Percentiles rank a stretch among this genome's conserved stretches.
These are phyloP conservation scores for Pseudoips prasinana DNA, from an alignment of 2,888 invertebrate species.

Conservation along the genomic window DNA sequence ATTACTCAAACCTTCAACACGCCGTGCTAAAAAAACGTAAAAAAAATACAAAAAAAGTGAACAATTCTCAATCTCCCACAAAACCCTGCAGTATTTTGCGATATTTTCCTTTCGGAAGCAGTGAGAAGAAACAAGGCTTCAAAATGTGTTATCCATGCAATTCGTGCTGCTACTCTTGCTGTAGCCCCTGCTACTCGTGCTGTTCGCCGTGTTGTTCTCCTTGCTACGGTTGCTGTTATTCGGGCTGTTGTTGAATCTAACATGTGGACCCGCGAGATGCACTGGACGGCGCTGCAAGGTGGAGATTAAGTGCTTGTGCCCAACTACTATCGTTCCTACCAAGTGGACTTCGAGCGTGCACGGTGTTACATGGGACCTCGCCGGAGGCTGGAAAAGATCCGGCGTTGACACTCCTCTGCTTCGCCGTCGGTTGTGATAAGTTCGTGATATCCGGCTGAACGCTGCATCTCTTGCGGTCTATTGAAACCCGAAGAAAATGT, in stretches of 20 bases:
- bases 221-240: constrained; percentile 41
- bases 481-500: constrained; percentile 13
- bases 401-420: no score
- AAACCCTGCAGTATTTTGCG: constrained; percentile 10
- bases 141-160: constrained; percentile 52
- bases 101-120: constrained; percentile 18
- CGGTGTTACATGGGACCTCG: no score
- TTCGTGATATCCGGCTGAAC: no score
- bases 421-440: no score
- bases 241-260: constrained; percentile 24
- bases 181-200: constrained; percentile 43
- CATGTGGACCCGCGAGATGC: neutral
- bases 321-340: no score
- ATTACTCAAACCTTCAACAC: constrained; percentile 51
- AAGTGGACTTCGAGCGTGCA: no score
- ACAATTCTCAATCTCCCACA: constrained; percentile 16
- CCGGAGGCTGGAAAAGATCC: no score
- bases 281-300: no score
- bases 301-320: neutral
- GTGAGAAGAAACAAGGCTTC: constrained; percentile 6
- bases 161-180: constrained; percentile 40
- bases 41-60: constrained; percentile 30
- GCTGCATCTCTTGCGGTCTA: constrained; percentile 10
- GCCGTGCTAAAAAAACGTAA: constrained; percentile 20
- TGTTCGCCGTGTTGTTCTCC: constrained; percentile 49